These are phyloP conservation scores for Agriopis aurantiaria DNA, from an alignment of 2,888 invertebrate species.

Conservation along the genomic window DNA sequence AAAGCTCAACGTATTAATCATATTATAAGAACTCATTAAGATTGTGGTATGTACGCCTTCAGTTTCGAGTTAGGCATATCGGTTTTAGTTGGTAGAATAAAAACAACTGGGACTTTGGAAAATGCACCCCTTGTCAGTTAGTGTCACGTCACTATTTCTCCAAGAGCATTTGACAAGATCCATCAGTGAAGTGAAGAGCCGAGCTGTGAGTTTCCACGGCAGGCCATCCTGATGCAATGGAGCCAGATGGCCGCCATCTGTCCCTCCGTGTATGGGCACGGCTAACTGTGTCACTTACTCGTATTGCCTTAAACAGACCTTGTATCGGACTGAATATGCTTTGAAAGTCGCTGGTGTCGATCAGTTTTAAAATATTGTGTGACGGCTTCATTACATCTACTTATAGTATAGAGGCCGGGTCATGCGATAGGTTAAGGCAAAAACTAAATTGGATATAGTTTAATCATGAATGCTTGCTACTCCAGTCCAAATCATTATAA, in stretches of 20 bases:
- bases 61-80: too few relatives aligned
- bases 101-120: too few relatives aligned
- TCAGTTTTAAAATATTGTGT: slow-evolving; percentile 6
- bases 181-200: not conserved
- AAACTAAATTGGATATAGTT: not conserved
- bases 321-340: slow-evolving; percentile 22
- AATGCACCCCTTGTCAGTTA: too few relatives aligned
- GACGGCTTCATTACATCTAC: not conserved
- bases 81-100: too few relatives aligned
- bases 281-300: slow-evolving; percentile 43
- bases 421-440: not conserved
- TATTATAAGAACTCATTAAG: too few relatives aligned
- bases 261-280: slow-evolving; percentile 49
- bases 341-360: slow-evolving; percentile 25
- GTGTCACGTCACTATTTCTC: slow-evolving; percentile 2
- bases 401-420: not conserved
- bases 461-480: not conserved
- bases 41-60: too few relatives aligned
- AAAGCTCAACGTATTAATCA: too few relatives aligned
- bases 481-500: too few relatives aligned
- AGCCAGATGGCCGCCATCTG: slow-evolving; percentile 51
- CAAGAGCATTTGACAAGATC: not conserved
- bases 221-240: slow-evolving; percentile 30
- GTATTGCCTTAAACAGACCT: slow-evolving; percentile 43
- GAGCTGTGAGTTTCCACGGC: not conserved